phyloP scores from a whole-genome alignment of 2,888 invertebrate species.

The Drosophila testacea region DNA sequence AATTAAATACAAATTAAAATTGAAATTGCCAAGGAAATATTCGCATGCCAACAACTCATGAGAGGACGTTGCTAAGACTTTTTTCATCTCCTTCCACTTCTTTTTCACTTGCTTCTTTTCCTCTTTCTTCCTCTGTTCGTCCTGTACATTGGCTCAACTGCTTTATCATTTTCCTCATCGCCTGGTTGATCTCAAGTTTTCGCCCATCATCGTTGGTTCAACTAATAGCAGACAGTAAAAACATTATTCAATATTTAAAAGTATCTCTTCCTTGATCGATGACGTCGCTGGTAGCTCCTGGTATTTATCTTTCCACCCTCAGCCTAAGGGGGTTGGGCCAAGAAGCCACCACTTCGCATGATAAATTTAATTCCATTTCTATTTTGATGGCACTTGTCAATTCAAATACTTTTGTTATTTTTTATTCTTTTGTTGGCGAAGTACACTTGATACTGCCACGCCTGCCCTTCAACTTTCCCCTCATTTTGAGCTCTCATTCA shows the following conservation, averaged over 20 bases:
- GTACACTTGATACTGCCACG: constrained; percentile 63
- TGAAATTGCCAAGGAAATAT: constrained; percentile 47
- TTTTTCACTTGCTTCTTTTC: background rate
- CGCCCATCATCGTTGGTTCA: constrained; percentile 26
- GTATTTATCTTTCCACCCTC: constrained; percentile 48
- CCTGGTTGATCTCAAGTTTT: constrained; percentile 44
- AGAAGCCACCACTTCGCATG: constrained; percentile 67
- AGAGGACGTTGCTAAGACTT: constrained; percentile 33
- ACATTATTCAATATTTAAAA: constrained; percentile 78
- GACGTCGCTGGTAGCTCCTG: constrained; percentile 44
- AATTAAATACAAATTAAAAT: constrained; percentile 75
- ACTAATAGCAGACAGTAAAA: constrained; percentile 20
- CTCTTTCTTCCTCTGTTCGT: background rate
- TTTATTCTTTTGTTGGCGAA: constrained; percentile 54
- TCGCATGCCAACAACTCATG: constrained; percentile 26
- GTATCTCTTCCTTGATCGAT: constrained; percentile 74
- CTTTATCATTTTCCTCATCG: constrained; percentile 29
- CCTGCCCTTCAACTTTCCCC: constrained; percentile 27
- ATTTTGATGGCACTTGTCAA: constrained; percentile 82
- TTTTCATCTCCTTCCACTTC: background rate
- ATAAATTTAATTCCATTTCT: constrained; percentile 82
- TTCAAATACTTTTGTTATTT: constrained; percentile 79
- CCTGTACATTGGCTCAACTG: background rate
- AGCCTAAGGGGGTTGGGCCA: constrained; percentile 7
- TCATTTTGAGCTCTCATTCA: constrained; percentile 11